These are phyloP conservation scores for Tapera naevia DNA, from an alignment of 2,797 vertebrate species.

Conservation along the genomic window DNA sequence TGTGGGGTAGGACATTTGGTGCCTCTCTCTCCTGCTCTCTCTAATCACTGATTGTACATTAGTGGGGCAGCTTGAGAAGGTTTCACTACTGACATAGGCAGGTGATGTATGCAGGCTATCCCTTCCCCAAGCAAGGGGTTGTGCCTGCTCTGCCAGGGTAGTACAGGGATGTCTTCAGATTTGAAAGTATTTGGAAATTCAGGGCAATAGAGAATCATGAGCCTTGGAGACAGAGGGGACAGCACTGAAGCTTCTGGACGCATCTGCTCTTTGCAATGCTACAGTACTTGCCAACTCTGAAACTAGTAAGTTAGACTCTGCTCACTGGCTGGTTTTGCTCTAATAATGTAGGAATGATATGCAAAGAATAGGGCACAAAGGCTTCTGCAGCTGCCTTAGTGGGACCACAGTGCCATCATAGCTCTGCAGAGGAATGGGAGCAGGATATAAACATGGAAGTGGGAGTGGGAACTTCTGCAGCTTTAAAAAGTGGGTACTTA, in stretches of 20 bases:
- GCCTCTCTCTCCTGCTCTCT: background rate
- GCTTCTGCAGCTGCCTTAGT: background rate
- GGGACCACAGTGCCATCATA: background rate
- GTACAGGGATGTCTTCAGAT: background rate
- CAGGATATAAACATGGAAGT: background rate
- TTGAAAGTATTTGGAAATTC: constrained; percentile 17
- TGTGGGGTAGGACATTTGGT: background rate
- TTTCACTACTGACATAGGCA: background rate
- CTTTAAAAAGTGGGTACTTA: background rate
- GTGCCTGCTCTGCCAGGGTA: background rate
- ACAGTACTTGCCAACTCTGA: constrained; percentile 22
- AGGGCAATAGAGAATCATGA: background rate
- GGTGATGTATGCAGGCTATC: background rate
- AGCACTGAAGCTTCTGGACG: background rate
- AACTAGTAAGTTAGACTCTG: constrained; percentile 1
- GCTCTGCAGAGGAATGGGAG: background rate
- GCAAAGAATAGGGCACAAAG: constrained; percentile 21
- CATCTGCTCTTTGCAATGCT: constrained; percentile 21
- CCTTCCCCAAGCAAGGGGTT: background rate
- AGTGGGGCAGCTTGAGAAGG: background rate
- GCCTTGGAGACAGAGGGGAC: background rate
- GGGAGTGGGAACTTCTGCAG: background rate
- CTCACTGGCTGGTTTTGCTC: background rate
- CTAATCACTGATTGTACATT: background rate
- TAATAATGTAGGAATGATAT: constrained; percentile 32